Evolutionary conservation across 2,113 vertebrate species (phyloP), one percentile per base, ranked within the genome.

Genomic region (Rhynchomys soricoides): DNA sequence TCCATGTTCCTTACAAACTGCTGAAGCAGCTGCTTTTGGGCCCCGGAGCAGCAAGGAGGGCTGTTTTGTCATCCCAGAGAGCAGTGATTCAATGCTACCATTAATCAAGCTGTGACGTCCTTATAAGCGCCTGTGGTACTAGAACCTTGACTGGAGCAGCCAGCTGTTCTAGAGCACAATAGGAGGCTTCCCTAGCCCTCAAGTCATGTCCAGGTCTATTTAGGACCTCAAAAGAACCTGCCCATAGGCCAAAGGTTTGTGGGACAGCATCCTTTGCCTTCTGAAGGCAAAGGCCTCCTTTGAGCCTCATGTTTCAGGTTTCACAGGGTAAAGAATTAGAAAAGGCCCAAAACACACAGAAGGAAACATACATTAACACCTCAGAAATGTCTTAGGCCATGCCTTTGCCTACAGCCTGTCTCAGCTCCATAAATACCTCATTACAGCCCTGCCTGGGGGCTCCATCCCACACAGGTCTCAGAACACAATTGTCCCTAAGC

Each of bases 321-420:
- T 66, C 71, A 5, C n/a, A n/a, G 90, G 50, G 45, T 77, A 57
- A 86, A 43, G 52, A 62, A n/a, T 90, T 73, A 64, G 74, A 64
- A 71, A 89, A 64, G 85, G 4, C 48, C 59, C 40, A 45, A 88
- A 79, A 52, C 88, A 31, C 26, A 37, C 64, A 83, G 73, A 50
- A 96, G 57, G 83, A 91, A 91, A 73, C 31, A 31, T 50, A 93
- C 48, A 50, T 91, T 34, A 86, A 85, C 74, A 75, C 19, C 77
- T 94, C 92, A 66, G 79, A 95, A 92, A 88, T 87, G 81, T 88
- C 85, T 95, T 57, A 3, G 94, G 62, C 90, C 79, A 85, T 43
- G 4, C 40, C n/a, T 77, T 89, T 87, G 90, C 87, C 68, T n/a
- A 9, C 11, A 88, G 88, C n/a, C 57, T 4, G 0, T 43, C 68